Evolutionary conservation across 2,797 vertebrate species (phyloP).

Genomic region (Amblyraja radiata): DNA sequence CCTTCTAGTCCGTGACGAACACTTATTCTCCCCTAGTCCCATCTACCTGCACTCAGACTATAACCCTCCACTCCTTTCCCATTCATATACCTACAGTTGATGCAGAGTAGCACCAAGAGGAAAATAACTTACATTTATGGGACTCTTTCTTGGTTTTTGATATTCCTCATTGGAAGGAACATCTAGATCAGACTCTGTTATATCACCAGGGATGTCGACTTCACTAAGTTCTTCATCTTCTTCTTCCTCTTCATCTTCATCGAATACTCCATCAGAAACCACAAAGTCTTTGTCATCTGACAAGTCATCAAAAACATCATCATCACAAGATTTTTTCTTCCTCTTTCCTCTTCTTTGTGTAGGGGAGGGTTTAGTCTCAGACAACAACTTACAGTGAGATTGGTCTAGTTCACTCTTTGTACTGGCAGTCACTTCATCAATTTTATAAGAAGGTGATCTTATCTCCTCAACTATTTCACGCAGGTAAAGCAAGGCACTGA

Average conservation of each 20-base stretch:
- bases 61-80: too few relatives aligned
- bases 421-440: not conserved
- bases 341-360: constrained; percentile 44
- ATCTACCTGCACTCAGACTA: too few relatives aligned
- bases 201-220: constrained; percentile 50
- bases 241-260: constrained; percentile 40
- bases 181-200: constrained; percentile 49
- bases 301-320: constrained; percentile 44
- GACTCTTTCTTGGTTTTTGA: constrained; percentile 36
- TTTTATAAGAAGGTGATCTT: constrained; percentile 47
- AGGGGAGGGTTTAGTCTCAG: not conserved
- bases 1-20: too few relatives aligned
- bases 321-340: constrained; percentile 51
- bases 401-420: constrained; percentile 41
- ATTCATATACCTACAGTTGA: not conserved
- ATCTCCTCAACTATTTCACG: constrained; percentile 72
- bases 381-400: not conserved
- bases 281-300: constrained; percentile 72
- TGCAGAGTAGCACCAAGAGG: not conserved
- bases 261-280: constrained; percentile 52
- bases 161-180: constrained; percentile 38
- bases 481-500: constrained; percentile 81
- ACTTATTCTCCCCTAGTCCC: too few relatives aligned
- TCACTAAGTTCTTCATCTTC: constrained; percentile 44
- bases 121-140: constrained; percentile 39